phyloP scores from a whole-genome alignment of 2,888 invertebrate genomes.

The Blastobasis adustella region DNA sequence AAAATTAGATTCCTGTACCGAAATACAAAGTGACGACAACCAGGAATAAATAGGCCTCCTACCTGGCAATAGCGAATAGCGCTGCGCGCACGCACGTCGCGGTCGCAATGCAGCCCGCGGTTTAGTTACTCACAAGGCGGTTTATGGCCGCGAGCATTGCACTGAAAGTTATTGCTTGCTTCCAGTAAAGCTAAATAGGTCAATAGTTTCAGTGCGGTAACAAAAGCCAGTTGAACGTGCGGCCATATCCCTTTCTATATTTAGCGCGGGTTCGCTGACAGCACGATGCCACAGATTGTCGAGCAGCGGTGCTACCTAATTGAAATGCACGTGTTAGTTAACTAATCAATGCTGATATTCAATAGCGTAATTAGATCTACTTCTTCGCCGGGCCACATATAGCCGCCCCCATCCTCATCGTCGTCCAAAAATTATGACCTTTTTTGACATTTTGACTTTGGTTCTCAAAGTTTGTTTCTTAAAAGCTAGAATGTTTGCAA shows the following conservation, averaged over 20 bases:
- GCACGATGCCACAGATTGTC: conserved; percentile 11
- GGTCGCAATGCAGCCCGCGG: conserved; percentile 25
- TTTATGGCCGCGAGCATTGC: conserved; percentile 60
- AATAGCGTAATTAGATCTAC: no score
- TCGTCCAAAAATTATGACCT: no score
- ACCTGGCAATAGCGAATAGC: neutral
- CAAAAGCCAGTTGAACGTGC: conserved; percentile 66
- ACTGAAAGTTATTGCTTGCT: conserved; percentile 72
- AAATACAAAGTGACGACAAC: no score
- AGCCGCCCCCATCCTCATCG: no score
- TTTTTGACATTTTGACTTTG: no score
- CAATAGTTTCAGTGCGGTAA: conserved; percentile 73
- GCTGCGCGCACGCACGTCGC: conserved; percentile 7
- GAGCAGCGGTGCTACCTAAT: conserved; percentile 7
- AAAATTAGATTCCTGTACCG: no score
- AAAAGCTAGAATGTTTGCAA: no score
- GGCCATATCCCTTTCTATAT: conserved; percentile 53
- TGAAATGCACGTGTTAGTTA: no score
- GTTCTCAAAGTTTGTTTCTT: no score
- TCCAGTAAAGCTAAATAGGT: conserved; percentile 73
- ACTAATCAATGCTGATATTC: no score
- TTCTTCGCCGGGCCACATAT: no score
- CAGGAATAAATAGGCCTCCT: no score
- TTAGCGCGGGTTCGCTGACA: conserved; percentile 47
- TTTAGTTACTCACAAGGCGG: conserved; percentile 47